Base-by-base conservation (phyloP, 2,113 vertebrate genomes). In the Alexandromys fortis region DNA sequence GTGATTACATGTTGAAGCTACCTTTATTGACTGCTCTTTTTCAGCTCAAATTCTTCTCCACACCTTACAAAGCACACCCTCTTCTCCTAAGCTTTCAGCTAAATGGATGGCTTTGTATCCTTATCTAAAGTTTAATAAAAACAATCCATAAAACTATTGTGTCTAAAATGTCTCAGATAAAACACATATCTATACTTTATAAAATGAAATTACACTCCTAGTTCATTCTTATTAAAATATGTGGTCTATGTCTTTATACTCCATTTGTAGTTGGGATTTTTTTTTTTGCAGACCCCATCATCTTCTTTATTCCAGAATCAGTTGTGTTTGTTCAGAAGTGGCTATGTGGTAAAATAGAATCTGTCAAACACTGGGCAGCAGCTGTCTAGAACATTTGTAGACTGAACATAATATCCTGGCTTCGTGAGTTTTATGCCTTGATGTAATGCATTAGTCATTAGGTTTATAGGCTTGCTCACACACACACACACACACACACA, bases 51-150 rank as follows among this genome's bases (percentile, higher is more conserved):
- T 72, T 35, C 28, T 78, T 78, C 38, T 77, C 49, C 47, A 88
- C 86, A 87, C 1, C 75, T 65, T n/a, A 73, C 45, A 77, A 73
- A 82, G 7, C 14, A 67, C 2, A 79, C 7, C 5, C 1, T 78
- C 82, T 77, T 11, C 26, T 33, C 26, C 13, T 92, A 82, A 16
- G 82, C 13, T 91, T 45, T 82, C 21, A 61, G 17, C 82, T 45
- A 70, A 45, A 96, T 88, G 33, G 28, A 33, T 89, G 55, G 14
- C 94, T 94, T 94, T 90, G 73, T 61, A 81, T 70, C 22, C 19
- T 87, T 90, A 90, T 28, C 35, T 91, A 82, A 91, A 96, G 33
- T 13, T 92, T 83, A 91, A 91, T n/a, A 96, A 88, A 91, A 67
- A 26, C 42, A 42, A 6, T 24, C 92, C 45, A 81, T 79, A 87